A percentile compares a stretch with the other conserved stretches of the same genome.
Conservation (phyloP, 1,140 invertebrate species). For the Lepidurus arcticus region DNA sequence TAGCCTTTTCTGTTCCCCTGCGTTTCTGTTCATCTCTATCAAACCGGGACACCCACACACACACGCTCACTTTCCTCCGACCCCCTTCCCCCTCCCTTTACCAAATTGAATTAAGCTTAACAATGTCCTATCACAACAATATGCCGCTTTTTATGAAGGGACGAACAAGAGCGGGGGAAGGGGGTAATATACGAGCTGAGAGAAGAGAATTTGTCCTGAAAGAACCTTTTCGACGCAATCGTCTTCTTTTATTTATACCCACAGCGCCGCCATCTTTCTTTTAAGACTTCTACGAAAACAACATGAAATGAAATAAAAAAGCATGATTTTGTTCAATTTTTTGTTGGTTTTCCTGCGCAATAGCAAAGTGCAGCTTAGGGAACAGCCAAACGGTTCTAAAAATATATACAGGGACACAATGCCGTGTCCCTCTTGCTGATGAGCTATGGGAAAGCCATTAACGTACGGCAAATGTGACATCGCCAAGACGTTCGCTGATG, state of each 20-base stretch:
- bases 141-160: background rate
- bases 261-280: too few relatives aligned
- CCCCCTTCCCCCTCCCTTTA: background rate
- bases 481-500: background rate
- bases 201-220: background rate
- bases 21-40: background rate
- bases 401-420: background rate
- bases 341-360: too few relatives aligned
- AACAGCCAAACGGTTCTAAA: background rate
- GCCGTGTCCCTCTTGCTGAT: background rate
- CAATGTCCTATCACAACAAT: slow-evolving; percentile 19
- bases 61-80: background rate
- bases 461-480: slow-evolving; percentile 12
- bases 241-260: too few relatives aligned
- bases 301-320: too few relatives aligned
- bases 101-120: slow-evolving; percentile 19
- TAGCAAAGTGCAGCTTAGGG: too few relatives aligned
- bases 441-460: slow-evolving; percentile 19
- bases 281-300: too few relatives aligned
- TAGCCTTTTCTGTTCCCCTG: background rate
- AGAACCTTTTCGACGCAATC: background rate
- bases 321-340: too few relatives aligned
- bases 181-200: background rate
- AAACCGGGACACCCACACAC: slow-evolving; percentile 5
- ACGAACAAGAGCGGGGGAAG: background rate